Base-by-base conservation (phyloP, 1,140 invertebrate species). In the Aphelenchoides besseyi region DNA sequence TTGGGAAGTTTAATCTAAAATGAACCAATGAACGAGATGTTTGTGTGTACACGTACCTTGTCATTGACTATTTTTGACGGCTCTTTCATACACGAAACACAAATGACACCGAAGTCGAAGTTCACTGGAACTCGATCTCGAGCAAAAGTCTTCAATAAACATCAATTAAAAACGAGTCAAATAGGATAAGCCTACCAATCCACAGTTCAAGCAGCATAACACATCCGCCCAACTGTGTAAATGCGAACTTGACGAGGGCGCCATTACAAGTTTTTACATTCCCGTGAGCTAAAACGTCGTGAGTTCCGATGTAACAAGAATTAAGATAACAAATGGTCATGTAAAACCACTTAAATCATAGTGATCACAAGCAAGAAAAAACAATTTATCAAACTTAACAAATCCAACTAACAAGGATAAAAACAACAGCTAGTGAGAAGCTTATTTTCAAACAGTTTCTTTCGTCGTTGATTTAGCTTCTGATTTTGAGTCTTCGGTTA, bases 201-300 rank as follows among this genome's bases (percentile, higher is more conserved):
- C 73, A 59, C 80, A 81, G 3, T 76, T 52, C 2, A 70, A 59
- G 52, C 80, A 81, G 66, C 80, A 81, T 12, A 81, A 68, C n/a
- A 82, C 71, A 37, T 81, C 79, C 16, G 80, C 61, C 79, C 79
- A 81, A 23, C 48, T 35, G 23, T 59, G 67, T 16, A 73, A 76
- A 41, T 79, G 77, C 35, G 5, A 64, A 12, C 9, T 35, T 28
- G 2, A 2, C 12, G 2, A 23, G 18, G 2, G 29, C 9, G 2
- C n/a, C n/a, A 35, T 64, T 1, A 36, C 12, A 12, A 12, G 1
- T 61, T 9, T 61, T 12, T n/a, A 61, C 16, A 8, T 8, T n/a
- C 57, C 1, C 2, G 1, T n/a, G 1, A 35, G 16, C 16, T 26
- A 32, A 8, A 61, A 61, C 26, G 18, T 35, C 1, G 16, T 32